These are phyloP conservation scores for Micronycteris hirsuta DNA, from an alignment of 2,113 vertebrate species.

Conservation along the genomic window DNA sequence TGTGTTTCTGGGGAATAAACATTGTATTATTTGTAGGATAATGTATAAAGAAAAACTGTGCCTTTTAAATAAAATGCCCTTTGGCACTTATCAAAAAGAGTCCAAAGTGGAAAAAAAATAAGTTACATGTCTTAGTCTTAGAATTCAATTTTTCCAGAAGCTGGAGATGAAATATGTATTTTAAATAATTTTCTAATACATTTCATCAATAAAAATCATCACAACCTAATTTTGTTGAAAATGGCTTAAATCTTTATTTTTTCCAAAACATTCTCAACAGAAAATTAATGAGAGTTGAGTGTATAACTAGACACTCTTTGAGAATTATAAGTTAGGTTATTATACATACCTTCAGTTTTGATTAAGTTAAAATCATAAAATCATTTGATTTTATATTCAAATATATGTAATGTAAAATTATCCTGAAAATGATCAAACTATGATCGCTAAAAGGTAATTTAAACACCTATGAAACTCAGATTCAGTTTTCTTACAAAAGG, in stretches of 20 bases:
- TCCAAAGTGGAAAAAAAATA: background rate
- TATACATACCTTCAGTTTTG: background rate
- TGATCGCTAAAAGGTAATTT: background rate
- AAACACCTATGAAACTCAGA: background rate
- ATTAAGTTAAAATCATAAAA: background rate
- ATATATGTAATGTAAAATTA: background rate
- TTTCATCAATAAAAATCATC: background rate
- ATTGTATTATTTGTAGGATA: background rate
- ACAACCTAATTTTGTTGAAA: conserved; percentile 10
- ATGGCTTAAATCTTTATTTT: background rate
- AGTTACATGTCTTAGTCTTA: background rate
- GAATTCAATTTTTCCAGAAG: conserved; percentile 34
- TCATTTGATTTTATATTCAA: background rate
- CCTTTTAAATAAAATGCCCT: background rate
- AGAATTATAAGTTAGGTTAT: background rate
- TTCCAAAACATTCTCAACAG: conserved; percentile 18
- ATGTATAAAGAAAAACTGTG: background rate
- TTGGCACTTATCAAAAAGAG: background rate
- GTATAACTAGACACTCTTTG: background rate
- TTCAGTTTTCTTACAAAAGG: background rate
- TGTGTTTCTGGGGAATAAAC: background rate
- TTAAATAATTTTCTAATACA: conserved; percentile 19
- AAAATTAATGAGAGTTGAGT: background rate
- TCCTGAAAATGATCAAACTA: background rate
- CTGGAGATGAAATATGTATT: background rate